A percentile compares a stretch with the other conserved stretches of the same genome.
phyloP scores from a whole-genome alignment of 2,113 vertebrate genomes.

The Ochotona princeps region DNA sequence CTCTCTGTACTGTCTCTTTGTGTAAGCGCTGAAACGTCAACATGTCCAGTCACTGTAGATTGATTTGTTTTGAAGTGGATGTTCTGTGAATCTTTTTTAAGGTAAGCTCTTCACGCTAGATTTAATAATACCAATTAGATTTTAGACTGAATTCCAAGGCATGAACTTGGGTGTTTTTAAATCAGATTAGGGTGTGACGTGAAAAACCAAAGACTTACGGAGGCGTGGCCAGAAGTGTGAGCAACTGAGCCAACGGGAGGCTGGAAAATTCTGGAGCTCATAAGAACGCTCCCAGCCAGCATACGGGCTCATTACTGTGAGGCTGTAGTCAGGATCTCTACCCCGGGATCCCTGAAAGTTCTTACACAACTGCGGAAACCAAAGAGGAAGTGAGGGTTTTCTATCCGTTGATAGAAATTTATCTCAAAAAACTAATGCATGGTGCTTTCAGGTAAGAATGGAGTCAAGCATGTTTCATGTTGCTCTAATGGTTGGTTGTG shows the following conservation, averaged over 20 bases:
- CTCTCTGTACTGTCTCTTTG: too few relatives aligned
- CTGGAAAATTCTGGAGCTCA: not conserved
- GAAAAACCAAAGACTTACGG: too few relatives aligned
- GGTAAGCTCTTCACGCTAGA: not conserved
- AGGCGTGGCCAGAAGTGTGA: not conserved
- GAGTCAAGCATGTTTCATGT: not conserved
- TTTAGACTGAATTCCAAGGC: not conserved
- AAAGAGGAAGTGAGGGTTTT: not conserved
- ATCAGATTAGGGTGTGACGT: not conserved
- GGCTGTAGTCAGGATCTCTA: not conserved
- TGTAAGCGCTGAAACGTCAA: too few relatives aligned
- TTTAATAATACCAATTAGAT: not conserved
- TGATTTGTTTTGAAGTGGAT: too few relatives aligned
- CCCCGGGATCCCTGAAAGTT: too few relatives aligned
- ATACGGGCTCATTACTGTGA: not conserved
- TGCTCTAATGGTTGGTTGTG: too few relatives aligned
- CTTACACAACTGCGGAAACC: not conserved
- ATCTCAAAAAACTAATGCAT: not conserved
- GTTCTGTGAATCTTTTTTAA: not conserved
- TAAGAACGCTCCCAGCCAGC: not conserved
- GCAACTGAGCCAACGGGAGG: not conserved
- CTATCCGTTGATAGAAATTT: not conserved
- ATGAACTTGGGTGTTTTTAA: not conserved
- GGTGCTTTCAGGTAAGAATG: slow-evolving; percentile 26
- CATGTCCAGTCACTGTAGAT: too few relatives aligned